Conservation (phyloP, 2,113 vertebrate species). For the Oncorhynchus nerka region DNA sequence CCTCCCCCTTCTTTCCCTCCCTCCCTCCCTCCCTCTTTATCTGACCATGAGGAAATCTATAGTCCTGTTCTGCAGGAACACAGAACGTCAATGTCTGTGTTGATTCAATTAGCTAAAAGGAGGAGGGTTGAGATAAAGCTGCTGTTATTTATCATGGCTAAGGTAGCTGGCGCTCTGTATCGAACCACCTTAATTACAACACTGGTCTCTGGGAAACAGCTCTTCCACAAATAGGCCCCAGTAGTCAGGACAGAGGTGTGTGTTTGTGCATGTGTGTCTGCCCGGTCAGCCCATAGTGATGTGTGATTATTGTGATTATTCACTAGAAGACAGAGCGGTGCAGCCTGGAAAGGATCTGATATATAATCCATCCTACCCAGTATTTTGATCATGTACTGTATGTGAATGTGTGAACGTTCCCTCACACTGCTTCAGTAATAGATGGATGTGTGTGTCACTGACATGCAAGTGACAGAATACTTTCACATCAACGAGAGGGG, state of each 20-base stretch:
- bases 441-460: background rate
- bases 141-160: conserved; percentile 72
- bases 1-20: too few species aligned
- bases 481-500: background rate
- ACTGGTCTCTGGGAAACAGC: conserved; percentile 65
- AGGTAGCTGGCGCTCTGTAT: conserved; percentile 61
- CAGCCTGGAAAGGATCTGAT: too few species aligned
- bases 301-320: background rate
- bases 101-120: conserved; percentile 67
- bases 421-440: background rate
- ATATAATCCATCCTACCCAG: background rate
- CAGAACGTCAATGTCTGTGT: conserved; percentile 63
- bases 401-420: background rate
- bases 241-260: conserved; percentile 12
- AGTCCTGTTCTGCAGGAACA: conserved; percentile 54
- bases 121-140: conserved; percentile 71
- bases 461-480: background rate
- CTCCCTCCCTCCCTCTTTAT: too few species aligned
- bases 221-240: conserved; percentile 65
- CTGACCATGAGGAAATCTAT: conserved; percentile 58
- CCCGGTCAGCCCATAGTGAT: background rate
- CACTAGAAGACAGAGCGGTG: too few species aligned
- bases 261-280: background rate
- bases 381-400: background rate
- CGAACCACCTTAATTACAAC: conserved; percentile 71